Evolutionary conservation across 2,888 invertebrate species (phyloP), one percentile per base, ranked within the genome.

Genomic region (Ormyrus thymus): DNA sequence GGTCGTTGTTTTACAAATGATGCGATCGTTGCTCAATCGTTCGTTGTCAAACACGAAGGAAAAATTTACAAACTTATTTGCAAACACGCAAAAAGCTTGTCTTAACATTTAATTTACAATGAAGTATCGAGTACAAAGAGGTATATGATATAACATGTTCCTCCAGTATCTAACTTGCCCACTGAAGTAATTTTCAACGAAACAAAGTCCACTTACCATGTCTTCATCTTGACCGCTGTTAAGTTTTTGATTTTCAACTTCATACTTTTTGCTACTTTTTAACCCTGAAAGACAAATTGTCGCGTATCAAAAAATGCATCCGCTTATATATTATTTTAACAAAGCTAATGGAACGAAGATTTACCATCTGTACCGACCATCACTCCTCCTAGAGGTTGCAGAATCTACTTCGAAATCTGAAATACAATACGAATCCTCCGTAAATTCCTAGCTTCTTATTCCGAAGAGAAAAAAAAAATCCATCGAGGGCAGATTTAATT

Each of bases 211-310:
- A 62, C 86, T 86, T 84, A 92, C 92, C 92, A 93, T 92, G 86
- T 92, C 91, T 84, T 92, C 92, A 85, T 92, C 92, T 83, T 92
- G 91, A 53, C 91, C 91, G 48, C 89, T 89, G 84, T 92, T 91
- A 81, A 93, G 86, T 84, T 84, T 89, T 79, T 89, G 88, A 83
- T 84, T 85, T 58, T 83, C 81, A 48, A 82, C 81, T 83, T 86
- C 86, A 83, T 85, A 83, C 82, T 87, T 84, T 72, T 85, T 83
- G 81, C 84, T 83, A 81, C 85, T 86, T 81, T 87, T 88, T 76
- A 87, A 82, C 62, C 85, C 89, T 89, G 65, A 72, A 76, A 80
- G 7, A 82, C 59, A 62, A 77, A 15, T 68, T 0, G 7, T 71
- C 29, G 29, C 29, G n/a, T n/a, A 29, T 29, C 29, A 29, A 29